Evolutionary conservation across 1,140 invertebrate genomes (phyloP), one percentile per base, ranked within the genome.

Genomic region (Lepidotrigona ventralis): DNA sequence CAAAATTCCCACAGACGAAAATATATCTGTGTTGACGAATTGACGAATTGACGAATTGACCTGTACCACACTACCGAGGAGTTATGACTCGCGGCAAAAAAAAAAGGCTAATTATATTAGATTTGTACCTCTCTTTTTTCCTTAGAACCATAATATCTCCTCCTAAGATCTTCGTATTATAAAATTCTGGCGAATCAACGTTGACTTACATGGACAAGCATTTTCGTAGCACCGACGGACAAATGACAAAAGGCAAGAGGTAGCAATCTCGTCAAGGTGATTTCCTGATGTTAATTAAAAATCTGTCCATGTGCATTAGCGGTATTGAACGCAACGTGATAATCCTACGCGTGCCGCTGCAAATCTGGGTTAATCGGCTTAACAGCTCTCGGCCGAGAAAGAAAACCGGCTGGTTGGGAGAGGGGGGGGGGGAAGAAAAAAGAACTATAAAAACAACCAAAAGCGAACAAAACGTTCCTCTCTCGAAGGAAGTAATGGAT

Each of bases 301-400:
- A 71, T 33, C 66, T 81, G 56, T 76, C 71, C 17, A 17, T 17
- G 26, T 71, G 72, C 72, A 76, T 81, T 81, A 85, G 66, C 72
- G 51, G 64, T 76, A 81, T 80, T 69, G 64, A 71, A 53, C 51
- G 72, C 56, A 82, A 70, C 60, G 60, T 69, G 63, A 64, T 81
- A 69, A 85, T 85, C 77, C 72, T 71, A 76, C 66, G 76, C 51
- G 56, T 23, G 64, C 46, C 12, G 14, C 39, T 14, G 60, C 54
- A 83, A 69, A 85, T 83, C 79, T 84, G 85, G 82, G 82, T 82
- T 84, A 88, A 88, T 84, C 79, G 78, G 79, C 75, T 86, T 71
- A 81, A 76, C 77, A 79, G 78, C 75, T 88, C 72, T 88, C 72
- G 39, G 11, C 54, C 26, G 63, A 46, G 56, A 69, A 79, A 79